Evolutionary conservation across 2,797 vertebrate species (phyloP), one percentile per base, ranked within the genome.

Genomic region (Echiichthys vipera): DNA sequence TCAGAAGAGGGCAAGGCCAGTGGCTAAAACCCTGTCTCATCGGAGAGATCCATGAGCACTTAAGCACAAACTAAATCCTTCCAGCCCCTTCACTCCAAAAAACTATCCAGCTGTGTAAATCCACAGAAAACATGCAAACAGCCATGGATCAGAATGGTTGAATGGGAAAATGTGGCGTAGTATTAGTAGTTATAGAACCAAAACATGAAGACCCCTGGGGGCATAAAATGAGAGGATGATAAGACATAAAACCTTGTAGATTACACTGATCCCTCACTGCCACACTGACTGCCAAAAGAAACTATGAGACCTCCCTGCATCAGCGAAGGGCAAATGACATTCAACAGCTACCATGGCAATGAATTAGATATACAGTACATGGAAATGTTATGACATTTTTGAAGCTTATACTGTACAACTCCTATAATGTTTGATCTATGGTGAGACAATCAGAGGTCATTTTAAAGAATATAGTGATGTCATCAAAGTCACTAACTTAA

Each of bases 81-180:
- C 47, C 37, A 73, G 70, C 20, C 66, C 27, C 69, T 61, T 71
- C 62, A 54, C 27, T 73, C 68, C 42, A 74, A 83, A 84, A 70
- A 77, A 50, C 64, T 74, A 76, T 84, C 81, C 84, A 83, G 86
- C 80, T 88, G 85, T 78, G 81, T 57, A 85, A 89, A 88, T 89
- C 81, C 84, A 84, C 63, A 74, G 40, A 84, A 91, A 80, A 81
- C 67, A 83, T 37, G 20, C 76, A 78, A 86, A 88, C 59, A 75
- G 27, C 61, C 43, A 22, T 3, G 45, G 69, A 47, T 86, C 47
- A 81, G 50, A 82, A 42, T 36, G 45, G 39, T 40, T 65, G 46
- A 80, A 37, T 61, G 73, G 62, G 47, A 83, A 82, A 84, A 80
- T 51, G 66, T 7, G 5, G 27, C 12, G 2, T 12, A 36, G 69